phyloP scores from a whole-genome alignment of 1,140 invertebrate genomes.

The Neodiprion fabricii region DNA sequence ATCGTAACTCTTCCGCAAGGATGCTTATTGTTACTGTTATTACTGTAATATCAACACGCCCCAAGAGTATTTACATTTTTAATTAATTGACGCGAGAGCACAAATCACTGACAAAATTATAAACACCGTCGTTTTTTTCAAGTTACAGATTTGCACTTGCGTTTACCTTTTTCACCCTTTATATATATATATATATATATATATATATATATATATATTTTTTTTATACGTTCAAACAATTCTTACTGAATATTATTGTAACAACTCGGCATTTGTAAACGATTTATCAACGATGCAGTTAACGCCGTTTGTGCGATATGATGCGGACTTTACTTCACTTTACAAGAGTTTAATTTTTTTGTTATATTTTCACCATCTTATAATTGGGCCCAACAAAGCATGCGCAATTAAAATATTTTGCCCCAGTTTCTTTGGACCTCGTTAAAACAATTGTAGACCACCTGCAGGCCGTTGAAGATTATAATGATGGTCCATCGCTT shows the following conservation, averaged over 20 bases:
- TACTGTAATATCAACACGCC: neutral
- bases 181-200: no score
- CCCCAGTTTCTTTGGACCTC: neutral
- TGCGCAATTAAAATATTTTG: neutral
- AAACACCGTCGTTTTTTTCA: neutral
- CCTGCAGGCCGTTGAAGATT: conserved; percentile 2
- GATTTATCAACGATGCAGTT: no score
- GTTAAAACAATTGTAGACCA: neutral
- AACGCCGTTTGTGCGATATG: no score
- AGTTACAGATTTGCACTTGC: neutral
- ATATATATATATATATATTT: no score
- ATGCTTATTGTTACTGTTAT: neutral
- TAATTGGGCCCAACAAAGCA: neutral
- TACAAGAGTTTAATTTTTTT: no score
- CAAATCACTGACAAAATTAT: neutral
- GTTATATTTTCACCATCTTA: no score
- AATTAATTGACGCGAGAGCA: neutral
- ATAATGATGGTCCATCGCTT: conserved; percentile 25
- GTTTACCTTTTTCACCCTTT: no score
- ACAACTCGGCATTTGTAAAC: no score
- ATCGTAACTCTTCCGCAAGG: neutral
- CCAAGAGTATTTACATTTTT: neutral
- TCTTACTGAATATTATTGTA: no score
- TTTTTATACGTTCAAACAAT: no score
- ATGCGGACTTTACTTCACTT: no score